Conservation (phyloP, 2,888 invertebrate genomes). For the Polylopha cassiicola region DNA sequence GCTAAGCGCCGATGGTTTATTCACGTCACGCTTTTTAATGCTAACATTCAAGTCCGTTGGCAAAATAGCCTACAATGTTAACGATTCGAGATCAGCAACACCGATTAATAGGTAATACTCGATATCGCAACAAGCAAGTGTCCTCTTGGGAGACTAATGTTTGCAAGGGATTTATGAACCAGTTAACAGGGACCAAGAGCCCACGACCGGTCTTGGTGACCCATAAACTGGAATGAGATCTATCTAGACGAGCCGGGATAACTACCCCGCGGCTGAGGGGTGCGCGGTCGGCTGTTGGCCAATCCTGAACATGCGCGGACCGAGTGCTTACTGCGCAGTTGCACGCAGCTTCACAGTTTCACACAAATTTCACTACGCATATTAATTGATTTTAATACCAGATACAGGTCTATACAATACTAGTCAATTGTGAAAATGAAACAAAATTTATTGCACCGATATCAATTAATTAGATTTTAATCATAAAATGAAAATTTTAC, state of each 20-base stretch:
- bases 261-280: constrained; percentile 7
- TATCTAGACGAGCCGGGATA: constrained; percentile 4
- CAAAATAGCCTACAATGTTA: constrained; percentile 35
- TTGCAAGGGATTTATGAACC: constrained; percentile 14
- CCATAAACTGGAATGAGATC: constrained; percentile 21
- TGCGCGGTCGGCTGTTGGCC: constrained; percentile 4
- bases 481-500: no score
- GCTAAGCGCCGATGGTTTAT: no score
- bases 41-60: constrained; percentile 48
- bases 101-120: constrained; percentile 21
- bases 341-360: constrained; percentile 17
- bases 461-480: no score
- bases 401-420: no score
- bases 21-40: constrained; percentile 26
- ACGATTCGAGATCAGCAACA: no score
- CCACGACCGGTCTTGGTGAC: constrained; percentile 20
- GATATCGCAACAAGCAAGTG: background rate
- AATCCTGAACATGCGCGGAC: constrained; percentile 5
- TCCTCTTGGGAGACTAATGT: background rate
- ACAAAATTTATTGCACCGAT: no score
- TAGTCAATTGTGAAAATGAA: no score
- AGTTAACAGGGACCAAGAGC: constrained; percentile 23
- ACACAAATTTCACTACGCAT: constrained; percentile 18
- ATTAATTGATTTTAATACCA: constrained; percentile 17
- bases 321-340: constrained; percentile 17